Evolutionary conservation across 2,888 invertebrate species (phyloP).

Genomic region (Hirtodrosophila alboralis): DNA sequence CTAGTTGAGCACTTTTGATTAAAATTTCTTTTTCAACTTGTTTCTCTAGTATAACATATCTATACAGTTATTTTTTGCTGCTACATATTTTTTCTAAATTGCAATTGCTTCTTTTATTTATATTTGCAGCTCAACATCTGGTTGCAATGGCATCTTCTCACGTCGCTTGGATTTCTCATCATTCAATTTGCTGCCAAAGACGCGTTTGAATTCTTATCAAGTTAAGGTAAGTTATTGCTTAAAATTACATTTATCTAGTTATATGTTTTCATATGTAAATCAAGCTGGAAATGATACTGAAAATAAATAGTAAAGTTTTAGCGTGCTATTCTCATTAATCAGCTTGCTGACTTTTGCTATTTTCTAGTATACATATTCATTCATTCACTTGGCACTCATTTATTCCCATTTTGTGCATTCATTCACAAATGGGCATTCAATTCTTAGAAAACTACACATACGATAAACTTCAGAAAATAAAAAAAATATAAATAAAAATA

Average conservation of each 20-base stretch:
- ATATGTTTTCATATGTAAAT: neutral
- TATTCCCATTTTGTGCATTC: conserved; percentile 30
- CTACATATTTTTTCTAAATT: conserved; percentile 28
- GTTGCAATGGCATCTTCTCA: conserved; percentile 96
- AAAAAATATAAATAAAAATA: neutral
- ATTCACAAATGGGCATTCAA: conserved; percentile 53
- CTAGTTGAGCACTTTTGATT: neutral
- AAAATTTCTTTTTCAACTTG: neutral
- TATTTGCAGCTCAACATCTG: conserved; percentile 91
- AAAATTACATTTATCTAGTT: conserved; percentile 4
- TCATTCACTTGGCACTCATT: conserved; percentile 16
- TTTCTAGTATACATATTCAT: conserved; percentile 21
- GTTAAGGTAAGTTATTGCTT: conserved; percentile 92
- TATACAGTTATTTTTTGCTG: too few relatives aligned
- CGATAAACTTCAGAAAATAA: conserved; percentile 6
- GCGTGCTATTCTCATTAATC: conserved; percentile 31
- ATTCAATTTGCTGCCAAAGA: conserved; percentile 95
- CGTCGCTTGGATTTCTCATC: conserved; percentile 97
- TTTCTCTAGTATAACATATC: neutral
- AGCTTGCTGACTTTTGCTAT: conserved; percentile 32
- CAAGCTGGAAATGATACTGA: neutral
- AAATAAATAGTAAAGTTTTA: conserved; percentile 12
- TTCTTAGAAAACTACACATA: conserved; percentile 60
- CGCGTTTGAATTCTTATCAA: conserved; percentile 99
- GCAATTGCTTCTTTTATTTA: conserved; percentile 54